Evolutionary conservation across 2,888 invertebrate species (phyloP).

Genomic region (Globia sparganii): DNA sequence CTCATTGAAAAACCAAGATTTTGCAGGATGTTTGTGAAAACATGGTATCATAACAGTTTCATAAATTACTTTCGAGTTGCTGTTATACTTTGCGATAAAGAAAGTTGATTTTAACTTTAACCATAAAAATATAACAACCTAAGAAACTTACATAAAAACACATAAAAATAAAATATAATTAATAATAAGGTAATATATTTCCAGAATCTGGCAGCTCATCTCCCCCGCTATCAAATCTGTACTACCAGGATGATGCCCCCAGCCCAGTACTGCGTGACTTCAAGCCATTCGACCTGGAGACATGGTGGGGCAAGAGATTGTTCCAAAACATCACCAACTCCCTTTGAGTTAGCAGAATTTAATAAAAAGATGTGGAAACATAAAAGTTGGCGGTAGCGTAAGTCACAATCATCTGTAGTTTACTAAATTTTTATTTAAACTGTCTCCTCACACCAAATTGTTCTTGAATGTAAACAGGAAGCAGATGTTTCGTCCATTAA

Average conservation of each 20-base stretch:
- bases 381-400: slow-evolving; percentile 82
- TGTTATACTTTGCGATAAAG: not conserved
- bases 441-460: slow-evolving; percentile 12
- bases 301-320: slow-evolving; percentile 97
- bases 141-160: not conserved
- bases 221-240: slow-evolving; percentile 89
- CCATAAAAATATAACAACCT: not conserved
- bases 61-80: not conserved
- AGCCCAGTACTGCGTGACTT: slow-evolving; percentile 94
- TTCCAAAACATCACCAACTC: slow-evolving; percentile 96
- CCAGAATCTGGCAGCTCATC: slow-evolving; percentile 86
- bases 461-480: slow-evolving; percentile 32
- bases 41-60: not conserved
- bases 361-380: slow-evolving; percentile 69
- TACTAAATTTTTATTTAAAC: slow-evolving; percentile 82
- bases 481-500: slow-evolving; percentile 34
- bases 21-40: not conserved
- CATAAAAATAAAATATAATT: not conserved
- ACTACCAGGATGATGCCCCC: slow-evolving; percentile 94
- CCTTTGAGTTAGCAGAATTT: slow-evolving; percentile 82
- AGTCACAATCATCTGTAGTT: slow-evolving; percentile 89
- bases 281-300: slow-evolving; percentile 97
- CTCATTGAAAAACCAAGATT: slow-evolving; percentile 9
- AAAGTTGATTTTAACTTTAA: not conserved
- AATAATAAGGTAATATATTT: not conserved